A percentile compares a stretch with the other conserved stretches of the same genome.
Evolutionary conservation across 2,797 vertebrate species (phyloP).

Genomic region (Tokudaia tokunoshimensis): DNA sequence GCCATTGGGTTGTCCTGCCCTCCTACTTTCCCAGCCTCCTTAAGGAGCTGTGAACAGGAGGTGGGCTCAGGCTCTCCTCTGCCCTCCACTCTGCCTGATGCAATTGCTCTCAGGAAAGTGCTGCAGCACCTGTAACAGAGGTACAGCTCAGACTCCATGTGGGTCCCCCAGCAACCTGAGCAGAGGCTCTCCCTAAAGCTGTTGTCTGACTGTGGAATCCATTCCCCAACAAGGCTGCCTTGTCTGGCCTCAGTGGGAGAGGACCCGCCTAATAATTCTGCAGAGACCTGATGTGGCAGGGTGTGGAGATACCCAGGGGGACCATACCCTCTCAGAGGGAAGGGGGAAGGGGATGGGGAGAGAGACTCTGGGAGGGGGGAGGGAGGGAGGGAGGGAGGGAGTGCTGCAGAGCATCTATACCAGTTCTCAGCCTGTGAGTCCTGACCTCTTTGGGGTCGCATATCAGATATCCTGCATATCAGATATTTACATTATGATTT

Average conservation of each 20-base stretch:
- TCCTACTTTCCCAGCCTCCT: not conserved
- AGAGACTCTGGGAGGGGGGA: not conserved
- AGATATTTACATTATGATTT: not conserved
- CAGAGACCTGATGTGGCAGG: not conserved
- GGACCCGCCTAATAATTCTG: not conserved
- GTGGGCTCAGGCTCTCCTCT: not conserved
- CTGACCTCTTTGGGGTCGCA: not conserved
- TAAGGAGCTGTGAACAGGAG: not conserved
- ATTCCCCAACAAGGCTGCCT: not conserved
- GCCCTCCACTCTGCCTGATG: not conserved
- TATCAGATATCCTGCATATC: not conserved
- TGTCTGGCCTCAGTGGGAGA: not conserved
- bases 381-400: not conserved
- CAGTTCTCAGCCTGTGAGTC: not conserved
- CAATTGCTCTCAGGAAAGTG: not conserved
- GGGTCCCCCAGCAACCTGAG: not conserved
- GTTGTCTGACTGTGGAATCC: not conserved
- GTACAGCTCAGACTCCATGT: not conserved
- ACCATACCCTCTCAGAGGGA: not conserved
- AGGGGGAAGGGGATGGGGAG: not conserved
- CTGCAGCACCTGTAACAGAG: no score
- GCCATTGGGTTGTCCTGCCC: not conserved
- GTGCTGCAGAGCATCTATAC: not conserved
- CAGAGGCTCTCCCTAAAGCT: not conserved
- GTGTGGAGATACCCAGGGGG: not conserved